Evolutionary conservation across 2,888 invertebrate genomes (phyloP), one percentile per base, ranked within the genome.

Genomic region (Amblyjoppa proteus): DNA sequence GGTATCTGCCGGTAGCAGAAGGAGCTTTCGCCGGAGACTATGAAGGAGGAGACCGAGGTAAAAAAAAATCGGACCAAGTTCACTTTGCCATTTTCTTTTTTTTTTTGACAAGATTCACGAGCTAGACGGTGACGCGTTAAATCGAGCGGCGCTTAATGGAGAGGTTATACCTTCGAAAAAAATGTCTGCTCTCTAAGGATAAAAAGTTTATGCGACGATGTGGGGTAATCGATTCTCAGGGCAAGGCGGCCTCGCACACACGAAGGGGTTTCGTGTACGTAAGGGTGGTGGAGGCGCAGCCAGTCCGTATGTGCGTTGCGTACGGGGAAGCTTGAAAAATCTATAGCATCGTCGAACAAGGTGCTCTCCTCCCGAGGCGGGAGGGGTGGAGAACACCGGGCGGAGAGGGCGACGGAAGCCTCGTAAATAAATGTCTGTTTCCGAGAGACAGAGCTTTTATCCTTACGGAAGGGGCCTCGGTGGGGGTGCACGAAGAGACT

Each of bases 381-480:
- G 69, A 25, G 77, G 76, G 76, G 66, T 0, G 31, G 38, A 73
- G 20, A 28, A 20, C 53, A 41, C 53, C 4, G 74, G 71, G 41
- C 68, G 45, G 83, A 69, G 66, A 70, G 69, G 66, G 82, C n/a
- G 45, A 81, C 70, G 56, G 85, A 84, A 68, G 53, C 69, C 83
- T 84, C 87, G 87, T 88, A 88, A 89, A 88, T 85, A 86, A 86
- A 87, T 86, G 88, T 87, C 88, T 87, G 89, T 78, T 88, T 83
- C 81, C 71, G 80, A 77, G 87, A 87, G 11, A 41, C 85, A 84
- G 87, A 64, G 87, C 80, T 83, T 87, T 88, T 89, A 88, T 89
- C 88, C 86, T 88, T 84, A 83, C 84, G 82, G 83, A 75, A 83
- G 83, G 83, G 34, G 51, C 83, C 58, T 83, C 13, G 31, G 83